phyloP scores from a whole-genome alignment of 92 coral and sea anemone species.

The Actinostola sp. region DNA sequence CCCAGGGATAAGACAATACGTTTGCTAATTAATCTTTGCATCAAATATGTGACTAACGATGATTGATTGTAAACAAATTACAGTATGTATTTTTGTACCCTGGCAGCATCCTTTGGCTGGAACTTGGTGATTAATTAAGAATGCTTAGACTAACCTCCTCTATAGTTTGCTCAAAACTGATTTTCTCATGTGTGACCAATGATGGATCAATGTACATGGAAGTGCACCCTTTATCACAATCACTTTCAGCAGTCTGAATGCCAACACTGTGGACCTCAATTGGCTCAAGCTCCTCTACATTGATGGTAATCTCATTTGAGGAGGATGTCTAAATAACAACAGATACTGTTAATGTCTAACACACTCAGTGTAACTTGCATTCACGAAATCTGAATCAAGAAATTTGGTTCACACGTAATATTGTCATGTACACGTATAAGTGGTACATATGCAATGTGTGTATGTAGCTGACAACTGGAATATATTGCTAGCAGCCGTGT shows the following conservation, averaged over 20 bases:
- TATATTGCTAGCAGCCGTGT: too few relatives aligned
- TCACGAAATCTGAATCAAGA: not conserved
- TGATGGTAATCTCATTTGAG: not conserved
- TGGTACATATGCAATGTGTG: too few relatives aligned
- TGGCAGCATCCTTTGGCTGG: too few relatives aligned
- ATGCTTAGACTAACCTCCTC: not conserved
- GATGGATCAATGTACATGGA: slow-evolving; percentile 6
- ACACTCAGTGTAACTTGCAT: not conserved
- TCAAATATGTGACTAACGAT: too few relatives aligned
- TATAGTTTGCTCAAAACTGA: not conserved
- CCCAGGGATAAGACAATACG: too few relatives aligned
- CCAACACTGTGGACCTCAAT: slow-evolving; percentile 1
- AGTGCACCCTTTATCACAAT: slow-evolving; percentile 1
- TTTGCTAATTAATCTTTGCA: too few relatives aligned
- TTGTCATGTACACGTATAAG: too few relatives aligned
- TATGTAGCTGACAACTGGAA: too few relatives aligned
- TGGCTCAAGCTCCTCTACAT: not conserved
- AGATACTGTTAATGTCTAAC: not conserved
- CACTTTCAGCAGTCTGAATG: slow-evolving; percentile 2
- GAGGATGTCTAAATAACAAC: not conserved
- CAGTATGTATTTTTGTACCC: too few relatives aligned
- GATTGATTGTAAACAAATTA: too few relatives aligned
- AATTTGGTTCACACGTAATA: too few relatives aligned
- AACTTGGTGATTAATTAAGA: too few relatives aligned
- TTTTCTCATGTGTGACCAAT: not conserved